Conservation (phyloP, 2,888 invertebrate genomes). For the Plutella xylostella region DNA sequence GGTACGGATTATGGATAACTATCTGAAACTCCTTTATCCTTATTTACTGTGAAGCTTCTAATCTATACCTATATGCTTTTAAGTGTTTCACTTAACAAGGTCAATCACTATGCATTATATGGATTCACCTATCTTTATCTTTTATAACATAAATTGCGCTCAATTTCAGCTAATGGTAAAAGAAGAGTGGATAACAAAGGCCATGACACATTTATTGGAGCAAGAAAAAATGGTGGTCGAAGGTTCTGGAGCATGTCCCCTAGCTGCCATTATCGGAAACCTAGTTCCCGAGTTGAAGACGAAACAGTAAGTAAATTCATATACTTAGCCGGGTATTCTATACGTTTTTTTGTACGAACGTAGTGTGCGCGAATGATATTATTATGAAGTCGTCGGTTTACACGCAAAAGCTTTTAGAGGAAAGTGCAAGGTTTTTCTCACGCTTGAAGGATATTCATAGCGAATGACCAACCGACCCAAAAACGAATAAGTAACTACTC, state of each 20-base stretch:
- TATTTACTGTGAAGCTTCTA: too few species aligned
- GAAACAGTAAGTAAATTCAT: constrained; percentile 81
- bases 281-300: constrained; percentile 83
- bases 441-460: too few species aligned
- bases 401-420: too few species aligned
- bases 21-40: too few species aligned
- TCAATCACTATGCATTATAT: not conserved
- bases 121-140: not conserved
- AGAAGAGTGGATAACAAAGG: constrained; percentile 84
- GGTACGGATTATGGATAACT: too few species aligned
- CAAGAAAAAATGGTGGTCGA: constrained; percentile 88
- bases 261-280: constrained; percentile 85
- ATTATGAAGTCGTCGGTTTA: too few species aligned
- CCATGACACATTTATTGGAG: constrained; percentile 82
- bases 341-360: too few species aligned
- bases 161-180: constrained; percentile 73
- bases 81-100: not conserved
- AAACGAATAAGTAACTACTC: too few species aligned
- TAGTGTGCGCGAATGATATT: too few species aligned
- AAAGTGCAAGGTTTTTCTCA: too few species aligned
- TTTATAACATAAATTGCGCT: not conserved
- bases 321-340: too few species aligned
- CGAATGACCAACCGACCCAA: too few species aligned
- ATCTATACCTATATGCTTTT: not conserved
- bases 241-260: constrained; percentile 87